Evolutionary conservation across 2,113 vertebrate genomes (phyloP).

Genomic region (Chrysemys picta): DNA sequence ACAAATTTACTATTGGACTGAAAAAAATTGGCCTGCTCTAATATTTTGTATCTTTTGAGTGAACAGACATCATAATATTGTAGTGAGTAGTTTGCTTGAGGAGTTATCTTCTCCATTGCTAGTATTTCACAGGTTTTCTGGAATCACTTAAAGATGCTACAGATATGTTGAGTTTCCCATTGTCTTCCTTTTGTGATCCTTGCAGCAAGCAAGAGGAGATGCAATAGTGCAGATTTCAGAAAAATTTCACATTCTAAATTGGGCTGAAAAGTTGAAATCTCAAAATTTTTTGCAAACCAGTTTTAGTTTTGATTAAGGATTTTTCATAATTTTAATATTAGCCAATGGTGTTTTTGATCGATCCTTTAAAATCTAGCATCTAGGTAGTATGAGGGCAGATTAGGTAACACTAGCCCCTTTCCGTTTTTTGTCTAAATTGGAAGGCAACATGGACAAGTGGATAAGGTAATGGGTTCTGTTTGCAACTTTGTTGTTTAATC

Average conservation of each 20-base stretch:
- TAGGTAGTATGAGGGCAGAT: background rate
- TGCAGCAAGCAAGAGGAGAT: background rate
- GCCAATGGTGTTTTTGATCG: background rate
- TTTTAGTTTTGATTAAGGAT: background rate
- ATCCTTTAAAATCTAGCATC: background rate
- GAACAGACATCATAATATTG: background rate
- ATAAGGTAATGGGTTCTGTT: too few species aligned
- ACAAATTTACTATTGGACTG: too few species aligned
- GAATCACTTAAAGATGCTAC: background rate
- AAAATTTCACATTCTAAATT: background rate
- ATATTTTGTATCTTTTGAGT: background rate
- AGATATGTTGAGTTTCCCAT: background rate
- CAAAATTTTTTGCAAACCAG: background rate
- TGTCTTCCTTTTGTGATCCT: background rate
- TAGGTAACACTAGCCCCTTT: background rate
- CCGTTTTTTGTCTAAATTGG: too few species aligned
- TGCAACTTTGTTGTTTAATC: too few species aligned
- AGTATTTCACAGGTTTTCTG: too few species aligned
- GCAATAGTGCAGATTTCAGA: slow-evolving; percentile 15
- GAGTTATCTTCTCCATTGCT: too few species aligned
- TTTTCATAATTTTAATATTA: background rate
- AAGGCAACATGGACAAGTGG: too few species aligned
- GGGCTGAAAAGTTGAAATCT: background rate
- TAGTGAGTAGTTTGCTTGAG: too few species aligned
- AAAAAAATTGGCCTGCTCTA: too few species aligned